Percentiles rank a stretch among this genome's conserved stretches.
Evolutionary conservation across 2,113 vertebrate species (phyloP).

Genomic region (Himantopus leucocephalus): DNA sequence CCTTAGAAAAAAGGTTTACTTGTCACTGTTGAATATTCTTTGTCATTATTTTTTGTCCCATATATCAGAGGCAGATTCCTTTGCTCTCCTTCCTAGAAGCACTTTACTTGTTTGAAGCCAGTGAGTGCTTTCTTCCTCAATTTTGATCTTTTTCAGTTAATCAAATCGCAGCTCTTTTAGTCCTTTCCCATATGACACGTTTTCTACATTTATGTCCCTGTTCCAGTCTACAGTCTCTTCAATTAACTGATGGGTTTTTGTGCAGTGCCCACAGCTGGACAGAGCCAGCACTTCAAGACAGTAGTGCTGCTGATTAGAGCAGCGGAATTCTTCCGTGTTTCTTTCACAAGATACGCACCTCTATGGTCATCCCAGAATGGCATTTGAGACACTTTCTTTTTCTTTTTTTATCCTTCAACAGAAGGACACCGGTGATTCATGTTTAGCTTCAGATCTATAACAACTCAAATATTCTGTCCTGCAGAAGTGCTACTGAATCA

Average conservation of each 20-base stretch:
- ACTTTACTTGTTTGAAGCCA: background rate
- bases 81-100: background rate
- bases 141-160: background rate
- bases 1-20: background rate
- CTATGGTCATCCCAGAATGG: background rate
- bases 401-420: background rate
- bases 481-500: background rate
- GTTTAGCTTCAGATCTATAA: background rate
- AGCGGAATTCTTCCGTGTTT: background rate
- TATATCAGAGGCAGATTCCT: background rate
- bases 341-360: background rate
- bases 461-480: background rate
- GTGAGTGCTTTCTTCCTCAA: background rate
- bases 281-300: background rate
- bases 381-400: background rate
- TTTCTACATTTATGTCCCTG: background rate
- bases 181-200: background rate
- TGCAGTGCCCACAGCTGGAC: background rate
- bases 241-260: background rate
- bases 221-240: background rate
- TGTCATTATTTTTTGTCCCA: background rate
- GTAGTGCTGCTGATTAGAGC: background rate
- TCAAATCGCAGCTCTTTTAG: background rate
- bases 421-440: background rate
- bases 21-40: background rate